A percentile compares a stretch with the other conserved stretches of the same genome.
Evolutionary conservation across 2,797 vertebrate genomes (phyloP).

Genomic region (Mycteria americana): DNA sequence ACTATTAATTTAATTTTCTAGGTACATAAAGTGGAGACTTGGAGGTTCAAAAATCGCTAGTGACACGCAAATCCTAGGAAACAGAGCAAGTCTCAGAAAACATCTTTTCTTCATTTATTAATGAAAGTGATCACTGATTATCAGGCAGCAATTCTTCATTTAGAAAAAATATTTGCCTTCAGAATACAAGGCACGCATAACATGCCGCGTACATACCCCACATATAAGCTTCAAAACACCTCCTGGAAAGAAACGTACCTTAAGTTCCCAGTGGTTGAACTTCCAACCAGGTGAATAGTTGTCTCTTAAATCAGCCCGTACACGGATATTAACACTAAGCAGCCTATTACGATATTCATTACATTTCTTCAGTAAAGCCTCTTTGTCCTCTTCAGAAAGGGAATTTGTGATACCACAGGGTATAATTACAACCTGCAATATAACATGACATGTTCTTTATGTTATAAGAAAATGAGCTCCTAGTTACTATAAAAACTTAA

Average conservation of each 20-base stretch:
- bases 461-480: neutral
- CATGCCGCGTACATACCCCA: neutral
- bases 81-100: neutral
- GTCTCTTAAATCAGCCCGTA: conserved; percentile 86
- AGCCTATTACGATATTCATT: conserved; percentile 82
- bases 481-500: neutral
- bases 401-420: conserved; percentile 94
- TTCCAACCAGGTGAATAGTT: conserved; percentile 99
- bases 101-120: neutral
- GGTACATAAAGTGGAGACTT: neutral
- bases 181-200: neutral
- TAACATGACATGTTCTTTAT: neutral
- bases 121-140: neutral
- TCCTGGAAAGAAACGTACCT: conserved; percentile 76
- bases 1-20: neutral
- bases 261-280: conserved; percentile 99
- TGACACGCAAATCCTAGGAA: neutral
- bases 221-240: neutral
- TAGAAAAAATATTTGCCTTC: neutral
- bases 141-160: neutral
- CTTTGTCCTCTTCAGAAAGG: conserved; percentile 88
- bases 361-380: conserved; percentile 85
- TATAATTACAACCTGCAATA: conserved; percentile 89
- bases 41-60: neutral
- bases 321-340: conserved; percentile 78